Percentiles rank a stretch among this genome's conserved stretches.
These are phyloP conservation scores for Salminus brasiliensis DNA, from an alignment of 2,113 vertebrate species.

Conservation along the genomic window DNA sequence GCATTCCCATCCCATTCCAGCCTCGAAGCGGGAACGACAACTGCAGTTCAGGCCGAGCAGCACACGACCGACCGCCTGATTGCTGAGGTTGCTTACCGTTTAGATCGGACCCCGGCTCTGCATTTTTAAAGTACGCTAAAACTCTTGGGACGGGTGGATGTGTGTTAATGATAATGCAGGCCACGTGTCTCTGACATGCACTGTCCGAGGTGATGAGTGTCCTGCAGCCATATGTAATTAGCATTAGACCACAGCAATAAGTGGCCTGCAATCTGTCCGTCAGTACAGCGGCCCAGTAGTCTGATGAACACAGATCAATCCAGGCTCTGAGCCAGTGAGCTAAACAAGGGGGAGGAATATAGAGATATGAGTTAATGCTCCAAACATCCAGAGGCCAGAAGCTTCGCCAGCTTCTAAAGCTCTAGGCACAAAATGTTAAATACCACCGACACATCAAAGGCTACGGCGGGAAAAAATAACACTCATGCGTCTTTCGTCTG, in stretches of 20 bases:
- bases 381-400: conserved; percentile 7
- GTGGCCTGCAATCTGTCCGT: conserved; percentile 34
- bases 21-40: background rate
- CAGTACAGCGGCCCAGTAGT: background rate
- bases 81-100: background rate
- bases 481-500: background rate
- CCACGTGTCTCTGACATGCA: background rate
- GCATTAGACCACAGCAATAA: conserved; percentile 25
- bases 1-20: conserved; percentile 15
- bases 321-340: background rate
- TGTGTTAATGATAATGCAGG: background rate
- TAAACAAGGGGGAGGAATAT: background rate
- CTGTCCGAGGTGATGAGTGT: background rate
- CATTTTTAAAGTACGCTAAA: background rate
- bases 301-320: conserved; percentile 1
- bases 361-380: conserved; percentile 13
- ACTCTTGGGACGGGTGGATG: background rate
- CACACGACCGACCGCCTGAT: background rate
- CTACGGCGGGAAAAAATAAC: background rate
- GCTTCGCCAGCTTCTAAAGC: background rate
- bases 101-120: background rate
- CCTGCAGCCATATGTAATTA: conserved; percentile 29
- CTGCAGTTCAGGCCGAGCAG: background rate
- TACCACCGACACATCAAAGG: background rate
- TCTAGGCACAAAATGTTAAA: background rate